phyloP scores from a whole-genome alignment of 2,888 invertebrate genomes.

The Microdon myrmicae region DNA sequence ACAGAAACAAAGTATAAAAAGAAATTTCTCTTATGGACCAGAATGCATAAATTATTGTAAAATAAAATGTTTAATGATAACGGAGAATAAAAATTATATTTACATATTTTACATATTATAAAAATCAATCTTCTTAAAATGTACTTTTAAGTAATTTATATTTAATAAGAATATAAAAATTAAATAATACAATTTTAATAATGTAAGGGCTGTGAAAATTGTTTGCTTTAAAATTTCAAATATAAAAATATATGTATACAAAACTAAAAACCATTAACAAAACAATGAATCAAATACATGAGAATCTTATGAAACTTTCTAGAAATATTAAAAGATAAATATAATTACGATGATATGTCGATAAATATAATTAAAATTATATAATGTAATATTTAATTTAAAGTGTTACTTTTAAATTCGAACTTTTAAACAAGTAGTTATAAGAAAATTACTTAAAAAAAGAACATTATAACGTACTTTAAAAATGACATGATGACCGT shows the following conservation, averaged over 20 bases:
- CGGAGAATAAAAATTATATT: constrained; percentile 24
- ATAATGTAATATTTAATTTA: too few species aligned
- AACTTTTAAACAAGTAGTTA: too few species aligned
- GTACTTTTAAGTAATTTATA: constrained; percentile 17
- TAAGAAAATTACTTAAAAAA: too few species aligned
- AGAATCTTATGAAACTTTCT: constrained; percentile 58
- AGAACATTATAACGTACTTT: too few species aligned
- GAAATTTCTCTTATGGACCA: constrained; percentile 44
- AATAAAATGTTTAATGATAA: constrained; percentile 26
- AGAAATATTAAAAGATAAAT: too few species aligned
- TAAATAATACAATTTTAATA: constrained; percentile 35
- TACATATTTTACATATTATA: constrained; percentile 36
- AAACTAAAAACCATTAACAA: constrained; percentile 18
- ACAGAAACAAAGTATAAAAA: constrained; percentile 11
- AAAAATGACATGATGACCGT: too few species aligned
- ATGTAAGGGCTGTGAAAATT: constrained; percentile 62
- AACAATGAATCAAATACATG: constrained; percentile 53
- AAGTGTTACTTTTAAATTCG: too few species aligned
- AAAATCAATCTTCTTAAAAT: too few species aligned
- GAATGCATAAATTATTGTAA: constrained; percentile 36
- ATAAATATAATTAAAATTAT: too few species aligned
- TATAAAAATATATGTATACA: constrained; percentile 24
- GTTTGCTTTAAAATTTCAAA: constrained; percentile 56
- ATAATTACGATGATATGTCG: too few species aligned
- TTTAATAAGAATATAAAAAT: background rate